These are phyloP conservation scores for Pararge aegeria DNA, from an alignment of 1,140 invertebrate species.

Conservation along the genomic window DNA sequence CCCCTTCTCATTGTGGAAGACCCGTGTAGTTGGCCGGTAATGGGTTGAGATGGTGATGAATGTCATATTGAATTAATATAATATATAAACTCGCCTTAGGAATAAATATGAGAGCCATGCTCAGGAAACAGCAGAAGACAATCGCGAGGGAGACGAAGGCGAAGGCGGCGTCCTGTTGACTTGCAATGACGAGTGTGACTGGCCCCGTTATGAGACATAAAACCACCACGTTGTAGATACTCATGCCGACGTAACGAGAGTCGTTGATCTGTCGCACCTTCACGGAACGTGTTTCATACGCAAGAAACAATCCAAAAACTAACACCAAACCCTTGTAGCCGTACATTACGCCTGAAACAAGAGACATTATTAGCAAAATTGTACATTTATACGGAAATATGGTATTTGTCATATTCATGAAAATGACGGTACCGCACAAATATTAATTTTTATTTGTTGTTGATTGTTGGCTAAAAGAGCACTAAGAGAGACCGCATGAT, in stretches of 20 bases:
- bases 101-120: constrained; percentile 98
- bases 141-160: constrained; percentile 97
- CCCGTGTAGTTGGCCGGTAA: no score
- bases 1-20: no score
- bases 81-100: constrained; percentile 88
- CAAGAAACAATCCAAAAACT: constrained; percentile 97
- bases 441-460: no score
- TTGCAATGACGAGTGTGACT: constrained; percentile 97
- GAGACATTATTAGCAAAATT: background rate
- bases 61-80: background rate
- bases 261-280: constrained; percentile 97
- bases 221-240: constrained; percentile 99
- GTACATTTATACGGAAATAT: no score
- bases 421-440: no score
- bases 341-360: constrained; percentile 91
- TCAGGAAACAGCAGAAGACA: constrained; percentile 97
- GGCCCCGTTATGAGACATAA: constrained; percentile 98
- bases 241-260: constrained; percentile 98
- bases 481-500: no score
- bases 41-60: no score
- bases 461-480: no score
- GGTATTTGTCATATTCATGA: no score
- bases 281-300: constrained; percentile 98
- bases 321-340: constrained; percentile 98
- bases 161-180: constrained; percentile 98